Percentiles rank a stretch among this genome's conserved stretches.
Evolutionary conservation across 2,888 invertebrate genomes (phyloP).

Genomic region (Pyrgus malvae): DNA sequence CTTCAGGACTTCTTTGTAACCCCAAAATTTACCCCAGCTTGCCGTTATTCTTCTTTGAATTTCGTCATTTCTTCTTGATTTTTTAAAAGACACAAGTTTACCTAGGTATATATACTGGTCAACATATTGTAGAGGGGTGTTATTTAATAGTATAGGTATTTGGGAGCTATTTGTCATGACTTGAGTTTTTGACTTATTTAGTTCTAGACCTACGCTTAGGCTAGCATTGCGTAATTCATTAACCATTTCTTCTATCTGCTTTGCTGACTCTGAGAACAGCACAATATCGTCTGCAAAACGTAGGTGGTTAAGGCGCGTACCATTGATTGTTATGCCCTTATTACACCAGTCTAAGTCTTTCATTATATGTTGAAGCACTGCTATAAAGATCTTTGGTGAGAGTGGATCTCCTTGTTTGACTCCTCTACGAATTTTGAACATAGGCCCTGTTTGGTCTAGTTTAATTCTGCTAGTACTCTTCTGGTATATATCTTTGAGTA

Average conservation of each 20-base stretch:
- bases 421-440: slow-evolving; percentile 16
- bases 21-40: not conserved
- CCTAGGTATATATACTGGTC: too few relatives aligned
- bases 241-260: slow-evolving; percentile 14
- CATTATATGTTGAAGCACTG: slow-evolving; percentile 19
- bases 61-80: not conserved
- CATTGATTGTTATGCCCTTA: slow-evolving; percentile 17
- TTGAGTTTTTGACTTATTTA: not conserved
- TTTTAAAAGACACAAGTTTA: not conserved
- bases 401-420: slow-evolving; percentile 26
- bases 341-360: slow-evolving; percentile 10
- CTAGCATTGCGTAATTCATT: slow-evolving; percentile 4
- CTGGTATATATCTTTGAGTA: slow-evolving; percentile 4
- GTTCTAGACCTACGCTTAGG: not conserved
- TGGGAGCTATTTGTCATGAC: not conserved
- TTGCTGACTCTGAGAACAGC: slow-evolving; percentile 10
- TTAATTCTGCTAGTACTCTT: slow-evolving; percentile 11
- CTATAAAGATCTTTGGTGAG: slow-evolving; percentile 24
- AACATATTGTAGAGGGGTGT: not conserved
- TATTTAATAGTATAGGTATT: not conserved
- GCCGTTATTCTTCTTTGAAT: not conserved
- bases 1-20: not conserved
- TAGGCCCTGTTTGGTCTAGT: slow-evolving; percentile 21
- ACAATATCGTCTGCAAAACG: slow-evolving; percentile 24
- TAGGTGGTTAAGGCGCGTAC: slow-evolving; percentile 1